These are phyloP conservation scores for Neodiprion virginianus DNA, from an alignment of 1,140 invertebrate genomes.

Conservation along the genomic window DNA sequence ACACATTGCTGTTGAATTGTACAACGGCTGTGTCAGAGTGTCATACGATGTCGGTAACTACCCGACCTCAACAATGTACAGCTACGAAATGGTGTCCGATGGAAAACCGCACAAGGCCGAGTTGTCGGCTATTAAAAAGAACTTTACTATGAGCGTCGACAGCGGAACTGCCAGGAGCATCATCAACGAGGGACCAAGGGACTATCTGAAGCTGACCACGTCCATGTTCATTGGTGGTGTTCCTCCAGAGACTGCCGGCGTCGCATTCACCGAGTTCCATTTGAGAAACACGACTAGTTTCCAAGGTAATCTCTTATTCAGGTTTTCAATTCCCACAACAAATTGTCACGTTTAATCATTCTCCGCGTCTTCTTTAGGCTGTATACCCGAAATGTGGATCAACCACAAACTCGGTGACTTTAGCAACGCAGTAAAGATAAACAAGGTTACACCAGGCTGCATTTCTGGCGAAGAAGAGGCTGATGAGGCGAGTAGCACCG, in stretches of 20 bases:
- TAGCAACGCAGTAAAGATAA: conserved; percentile 80
- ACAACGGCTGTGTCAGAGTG: conserved; percentile 90
- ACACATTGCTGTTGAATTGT: conserved; percentile 94
- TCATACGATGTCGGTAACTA: conserved; percentile 98
- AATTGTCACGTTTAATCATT: conserved; percentile 14
- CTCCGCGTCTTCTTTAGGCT: conserved; percentile 69
- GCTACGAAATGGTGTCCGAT: conserved; percentile 83
- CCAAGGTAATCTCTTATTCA: conserved; percentile 71
- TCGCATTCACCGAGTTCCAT: conserved; percentile 91
- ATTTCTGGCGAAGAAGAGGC: conserved; percentile 70
- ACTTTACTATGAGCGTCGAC: conserved; percentile 93
- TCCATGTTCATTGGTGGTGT: conserved; percentile 93
- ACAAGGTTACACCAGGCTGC: conserved; percentile 83
- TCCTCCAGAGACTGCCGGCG: conserved; percentile 79
- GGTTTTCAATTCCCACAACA: not conserved
- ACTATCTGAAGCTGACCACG: conserved; percentile 85
- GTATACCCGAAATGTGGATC: conserved; percentile 91
- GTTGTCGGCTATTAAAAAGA: conserved; percentile 89
- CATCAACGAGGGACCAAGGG: conserved; percentile 90
- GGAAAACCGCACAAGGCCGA: conserved; percentile 89
- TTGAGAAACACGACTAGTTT: conserved; percentile 92
- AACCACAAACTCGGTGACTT: conserved; percentile 95
- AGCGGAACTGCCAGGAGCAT: conserved; percentile 86
- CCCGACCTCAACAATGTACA: conserved; percentile 97
- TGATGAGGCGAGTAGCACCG: conserved; percentile 62